These are phyloP conservation scores for Coluber constrictor DNA, from an alignment of 2,797 vertebrate genomes.

Conservation along the genomic window DNA sequence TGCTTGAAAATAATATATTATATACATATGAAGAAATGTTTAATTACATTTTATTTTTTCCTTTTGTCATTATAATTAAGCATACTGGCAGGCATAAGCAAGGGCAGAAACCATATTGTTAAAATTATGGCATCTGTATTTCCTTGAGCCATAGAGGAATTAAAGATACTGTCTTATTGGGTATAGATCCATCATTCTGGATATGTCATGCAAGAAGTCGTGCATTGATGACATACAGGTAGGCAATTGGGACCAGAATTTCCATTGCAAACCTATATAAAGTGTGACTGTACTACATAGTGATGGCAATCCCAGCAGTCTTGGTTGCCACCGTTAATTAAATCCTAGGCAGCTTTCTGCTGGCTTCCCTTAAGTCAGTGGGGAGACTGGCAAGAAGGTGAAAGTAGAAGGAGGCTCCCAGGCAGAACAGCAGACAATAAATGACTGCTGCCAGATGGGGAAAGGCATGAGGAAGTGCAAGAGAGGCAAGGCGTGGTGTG, in stretches of 20 bases:
- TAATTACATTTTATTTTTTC: background rate
- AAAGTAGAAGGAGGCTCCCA: background rate
- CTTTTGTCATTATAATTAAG: background rate
- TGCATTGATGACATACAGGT: background rate
- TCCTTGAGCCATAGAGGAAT: background rate
- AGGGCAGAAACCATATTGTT: background rate
- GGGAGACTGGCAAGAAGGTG: background rate
- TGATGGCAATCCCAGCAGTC: background rate
- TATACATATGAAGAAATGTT: background rate
- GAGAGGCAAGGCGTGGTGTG: background rate
- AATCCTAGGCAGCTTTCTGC: background rate
- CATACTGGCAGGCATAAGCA: background rate
- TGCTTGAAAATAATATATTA: background rate
- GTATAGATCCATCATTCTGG: background rate
- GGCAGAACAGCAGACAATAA: background rate
- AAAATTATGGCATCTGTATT: background rate
- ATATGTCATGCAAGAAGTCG: background rate
- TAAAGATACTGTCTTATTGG: background rate
- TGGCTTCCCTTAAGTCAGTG: background rate
- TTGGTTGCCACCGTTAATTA: background rate
- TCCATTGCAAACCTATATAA: background rate
- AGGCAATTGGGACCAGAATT: background rate
- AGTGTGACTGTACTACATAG: background rate
- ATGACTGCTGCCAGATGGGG: background rate
- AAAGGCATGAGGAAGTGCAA: background rate